Percentiles rank a stretch among this genome's conserved stretches.
Evolutionary conservation across 2,113 vertebrate genomes (phyloP).

Genomic region (Colistium nudipinnis): DNA sequence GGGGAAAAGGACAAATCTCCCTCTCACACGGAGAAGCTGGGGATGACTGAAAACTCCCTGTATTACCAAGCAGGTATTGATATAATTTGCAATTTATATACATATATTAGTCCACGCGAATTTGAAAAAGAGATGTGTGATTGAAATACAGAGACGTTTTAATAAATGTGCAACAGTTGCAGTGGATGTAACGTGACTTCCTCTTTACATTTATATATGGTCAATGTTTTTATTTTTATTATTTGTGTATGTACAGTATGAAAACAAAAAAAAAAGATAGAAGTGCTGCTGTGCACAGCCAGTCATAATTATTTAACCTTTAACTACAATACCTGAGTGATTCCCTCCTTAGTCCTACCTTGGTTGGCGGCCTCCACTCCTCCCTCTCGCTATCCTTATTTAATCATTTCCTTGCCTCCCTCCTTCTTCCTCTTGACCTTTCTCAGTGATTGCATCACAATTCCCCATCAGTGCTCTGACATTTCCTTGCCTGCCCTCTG

Average conservation of each 20-base stretch:
- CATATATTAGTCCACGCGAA: too few relatives aligned
- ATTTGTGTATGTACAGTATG: not conserved
- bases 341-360: conserved; percentile 24
- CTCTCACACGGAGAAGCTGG: conserved; percentile 3
- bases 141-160: not conserved
- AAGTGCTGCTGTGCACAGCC: not conserved
- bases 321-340: conserved; percentile 16
- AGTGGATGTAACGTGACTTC: not conserved
- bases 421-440: conserved; percentile 57
- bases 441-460: conserved; percentile 62
- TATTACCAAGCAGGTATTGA: too few relatives aligned
- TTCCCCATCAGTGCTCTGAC: conserved; percentile 59
- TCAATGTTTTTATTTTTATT: too few relatives aligned
- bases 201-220: too few relatives aligned
- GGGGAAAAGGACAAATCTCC: conserved; percentile 50
- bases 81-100: too few relatives aligned
- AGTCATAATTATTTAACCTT: conserved; percentile 19
- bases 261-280: not conserved
- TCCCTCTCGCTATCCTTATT: conserved; percentile 32
- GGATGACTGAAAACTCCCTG: too few relatives aligned
- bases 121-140: not conserved
- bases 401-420: conserved; percentile 26
- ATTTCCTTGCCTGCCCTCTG: conserved; percentile 58
- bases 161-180: not conserved
- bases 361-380: conserved; percentile 23